phyloP scores from a whole-genome alignment of 2,113 vertebrate genomes.

The Pithys albifrons region DNA sequence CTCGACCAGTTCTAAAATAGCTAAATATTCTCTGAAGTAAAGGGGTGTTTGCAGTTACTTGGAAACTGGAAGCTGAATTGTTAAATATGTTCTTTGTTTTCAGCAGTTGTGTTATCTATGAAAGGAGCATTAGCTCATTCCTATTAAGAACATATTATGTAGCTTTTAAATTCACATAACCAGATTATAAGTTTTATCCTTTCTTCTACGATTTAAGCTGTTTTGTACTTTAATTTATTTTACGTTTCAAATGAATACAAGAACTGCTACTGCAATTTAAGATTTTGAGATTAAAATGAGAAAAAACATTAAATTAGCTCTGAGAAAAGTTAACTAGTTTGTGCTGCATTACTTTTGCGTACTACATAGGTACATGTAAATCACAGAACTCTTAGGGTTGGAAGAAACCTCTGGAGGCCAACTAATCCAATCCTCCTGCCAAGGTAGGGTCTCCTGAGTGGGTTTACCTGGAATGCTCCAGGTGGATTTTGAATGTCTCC shows the following conservation, averaged over 20 bases:
- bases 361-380: background rate
- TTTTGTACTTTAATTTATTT: background rate
- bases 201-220: background rate
- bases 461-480: rapidly evolving
- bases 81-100: background rate
- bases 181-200: background rate
- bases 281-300: background rate
- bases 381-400: background rate
- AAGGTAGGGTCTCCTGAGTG: background rate
- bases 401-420: background rate
- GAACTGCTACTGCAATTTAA: background rate
- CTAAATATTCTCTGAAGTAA: background rate
- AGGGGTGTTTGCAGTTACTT: background rate
- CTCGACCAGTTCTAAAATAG: background rate
- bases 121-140: background rate
- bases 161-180: background rate
- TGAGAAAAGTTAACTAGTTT: background rate
- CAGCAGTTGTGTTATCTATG: background rate
- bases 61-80: background rate
- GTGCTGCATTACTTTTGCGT: background rate
- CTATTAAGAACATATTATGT: background rate
- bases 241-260: background rate
- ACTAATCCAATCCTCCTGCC: background rate
- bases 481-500: background rate
- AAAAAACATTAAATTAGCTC: background rate